Evolutionary conservation across 1,140 invertebrate genomes (phyloP).

Genomic region (Rhagoletis pomonella): DNA sequence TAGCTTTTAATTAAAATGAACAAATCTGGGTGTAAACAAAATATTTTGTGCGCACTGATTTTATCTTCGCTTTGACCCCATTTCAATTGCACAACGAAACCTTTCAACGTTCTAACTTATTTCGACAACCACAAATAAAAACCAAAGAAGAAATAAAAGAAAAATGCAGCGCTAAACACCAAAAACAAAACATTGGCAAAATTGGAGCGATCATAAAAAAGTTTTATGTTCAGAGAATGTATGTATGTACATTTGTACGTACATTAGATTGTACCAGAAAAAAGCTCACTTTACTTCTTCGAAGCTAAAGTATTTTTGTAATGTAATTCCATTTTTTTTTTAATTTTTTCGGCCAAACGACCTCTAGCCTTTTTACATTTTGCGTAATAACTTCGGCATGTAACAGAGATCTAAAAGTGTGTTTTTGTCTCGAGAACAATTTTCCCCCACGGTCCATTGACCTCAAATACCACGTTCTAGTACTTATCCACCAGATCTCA

Average conservation of each 20-base stretch:
- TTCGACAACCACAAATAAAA: background rate
- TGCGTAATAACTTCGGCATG: too few species aligned
- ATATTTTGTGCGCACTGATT: conserved; percentile 4
- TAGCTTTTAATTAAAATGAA: background rate
- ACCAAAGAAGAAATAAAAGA: background rate
- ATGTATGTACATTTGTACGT: background rate
- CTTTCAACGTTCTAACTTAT: background rate
- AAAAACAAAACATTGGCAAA: background rate
- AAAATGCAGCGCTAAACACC: background rate
- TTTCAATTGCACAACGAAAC: background rate
- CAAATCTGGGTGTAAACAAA: background rate
- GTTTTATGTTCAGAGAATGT: background rate
- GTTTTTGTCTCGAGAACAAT: too few species aligned
- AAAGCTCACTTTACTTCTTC: background rate
- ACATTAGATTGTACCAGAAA: too few species aligned
- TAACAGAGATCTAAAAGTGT: too few species aligned
- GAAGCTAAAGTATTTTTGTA: too few species aligned
- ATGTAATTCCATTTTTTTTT: too few species aligned
- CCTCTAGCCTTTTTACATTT: too few species aligned
- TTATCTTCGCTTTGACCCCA: background rate
- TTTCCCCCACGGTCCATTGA: too few species aligned
- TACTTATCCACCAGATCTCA: too few species aligned
- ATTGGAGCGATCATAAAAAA: background rate
- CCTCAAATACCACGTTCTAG: too few species aligned
- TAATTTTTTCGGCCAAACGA: too few species aligned